phyloP scores from a whole-genome alignment of 2,888 invertebrate genomes.

The Diploptera punctata region DNA sequence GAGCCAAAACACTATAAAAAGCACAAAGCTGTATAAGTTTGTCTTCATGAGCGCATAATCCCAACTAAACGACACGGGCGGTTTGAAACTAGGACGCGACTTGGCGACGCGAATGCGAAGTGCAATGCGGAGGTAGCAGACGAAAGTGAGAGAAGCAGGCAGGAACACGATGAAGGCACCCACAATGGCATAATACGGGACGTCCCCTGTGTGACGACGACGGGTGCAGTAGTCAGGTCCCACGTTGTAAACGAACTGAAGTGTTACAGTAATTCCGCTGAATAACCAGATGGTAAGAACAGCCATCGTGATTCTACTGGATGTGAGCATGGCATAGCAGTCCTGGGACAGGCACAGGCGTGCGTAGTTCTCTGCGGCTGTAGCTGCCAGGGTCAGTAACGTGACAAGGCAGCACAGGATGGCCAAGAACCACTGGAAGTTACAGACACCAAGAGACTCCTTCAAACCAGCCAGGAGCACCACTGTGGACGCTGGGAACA shows the following conservation, averaged over 20 bases:
- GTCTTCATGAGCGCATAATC: conserved; percentile 68
- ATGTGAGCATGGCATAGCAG: conserved; percentile 57
- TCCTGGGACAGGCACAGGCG: conserved; percentile 62
- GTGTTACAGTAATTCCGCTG: conserved; percentile 61
- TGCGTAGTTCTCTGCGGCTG: conserved; percentile 71
- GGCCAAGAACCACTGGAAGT: conserved; percentile 70
- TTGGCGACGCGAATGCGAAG: conserved; percentile 61
- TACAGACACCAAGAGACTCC: conserved; percentile 65
- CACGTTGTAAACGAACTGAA: conserved; percentile 66
- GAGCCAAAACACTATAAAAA: conserved; percentile 70
- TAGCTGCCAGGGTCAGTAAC: conserved; percentile 66
- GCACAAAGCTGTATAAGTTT: conserved; percentile 68
- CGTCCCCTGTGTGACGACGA: conserved; percentile 54
- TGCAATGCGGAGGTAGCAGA: conserved; percentile 60
- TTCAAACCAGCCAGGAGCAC: conserved; percentile 70
- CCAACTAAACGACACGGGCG: conserved; percentile 66
- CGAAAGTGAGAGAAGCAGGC: conserved; percentile 59
- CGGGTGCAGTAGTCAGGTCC: conserved; percentile 73
- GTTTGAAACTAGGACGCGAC: conserved; percentile 65
- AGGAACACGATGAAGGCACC: conserved; percentile 64
- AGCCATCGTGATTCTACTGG: conserved; percentile 60
- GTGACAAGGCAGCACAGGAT: conserved; percentile 71
- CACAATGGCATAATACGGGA: conserved; percentile 62
- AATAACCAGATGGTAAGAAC: conserved; percentile 64
- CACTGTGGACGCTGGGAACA: conserved; percentile 73